Percentiles rank a stretch among this genome's conserved stretches.
Evolutionary conservation across 2,797 vertebrate genomes (phyloP).

Genomic region (Neosilurus hyrtlii): DNA sequence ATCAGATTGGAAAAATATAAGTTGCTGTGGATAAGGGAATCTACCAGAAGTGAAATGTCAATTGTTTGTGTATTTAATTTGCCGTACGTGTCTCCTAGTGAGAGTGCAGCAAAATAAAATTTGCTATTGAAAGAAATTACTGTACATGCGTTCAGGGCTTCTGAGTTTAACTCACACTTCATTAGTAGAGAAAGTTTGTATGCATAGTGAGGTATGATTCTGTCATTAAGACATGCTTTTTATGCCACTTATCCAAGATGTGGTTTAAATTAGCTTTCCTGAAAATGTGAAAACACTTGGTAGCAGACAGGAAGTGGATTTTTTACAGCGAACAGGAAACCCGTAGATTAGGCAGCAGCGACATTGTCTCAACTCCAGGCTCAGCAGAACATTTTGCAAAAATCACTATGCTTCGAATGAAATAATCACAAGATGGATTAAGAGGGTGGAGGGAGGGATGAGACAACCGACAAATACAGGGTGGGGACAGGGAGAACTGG

Average conservation of each 20-base stretch:
- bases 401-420: constrained; percentile 9
- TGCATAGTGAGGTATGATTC: constrained; percentile 36
- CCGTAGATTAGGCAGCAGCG: constrained; percentile 61
- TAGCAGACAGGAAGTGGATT: constrained; percentile 57
- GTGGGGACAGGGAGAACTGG: constrained; percentile 28
- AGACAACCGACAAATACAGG: constrained; percentile 6
- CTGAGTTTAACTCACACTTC: background rate
- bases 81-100: too few relatives aligned
- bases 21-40: too few relatives aligned
- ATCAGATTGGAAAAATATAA: too few relatives aligned
- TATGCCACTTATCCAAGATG: background rate
- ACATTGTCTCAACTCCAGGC: constrained; percentile 54
- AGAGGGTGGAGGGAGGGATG: constrained; percentile 27
- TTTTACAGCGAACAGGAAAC: constrained; percentile 55
- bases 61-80: too few relatives aligned
- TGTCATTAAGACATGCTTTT: background rate
- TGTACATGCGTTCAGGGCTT: background rate
- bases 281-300: constrained; percentile 47
- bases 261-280: constrained; percentile 39
- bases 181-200: constrained; percentile 7
- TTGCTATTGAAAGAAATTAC: background rate
- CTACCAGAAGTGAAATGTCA: too few relatives aligned
- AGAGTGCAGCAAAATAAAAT: background rate
- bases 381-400: constrained; percentile 61
- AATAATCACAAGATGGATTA: constrained; percentile 22